phyloP scores from a whole-genome alignment of 2,888 invertebrate genomes.

The Stegana nigrithorax region DNA sequence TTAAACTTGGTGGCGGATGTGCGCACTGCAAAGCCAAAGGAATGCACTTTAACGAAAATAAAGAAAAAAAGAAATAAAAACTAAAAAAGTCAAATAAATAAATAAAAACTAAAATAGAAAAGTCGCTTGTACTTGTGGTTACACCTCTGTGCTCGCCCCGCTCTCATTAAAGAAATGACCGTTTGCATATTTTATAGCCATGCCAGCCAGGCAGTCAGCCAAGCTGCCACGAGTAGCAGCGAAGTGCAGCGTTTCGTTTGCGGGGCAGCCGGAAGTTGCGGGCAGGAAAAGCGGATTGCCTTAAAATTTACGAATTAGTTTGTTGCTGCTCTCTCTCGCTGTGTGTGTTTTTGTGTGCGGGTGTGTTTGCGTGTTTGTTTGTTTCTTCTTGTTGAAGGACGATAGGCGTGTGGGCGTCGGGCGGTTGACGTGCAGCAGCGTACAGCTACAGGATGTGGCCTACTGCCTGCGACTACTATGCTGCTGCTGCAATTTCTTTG shows the following conservation, averaged over 20 bases:
- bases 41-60: background rate
- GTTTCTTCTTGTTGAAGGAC: too few species aligned
- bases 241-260: background rate
- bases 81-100: too few species aligned
- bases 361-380: background rate
- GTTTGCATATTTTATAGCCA: slow-evolving; percentile 50
- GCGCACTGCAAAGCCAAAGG: slow-evolving; percentile 7
- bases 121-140: too few species aligned
- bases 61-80: too few species aligned
- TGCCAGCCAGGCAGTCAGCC: background rate
- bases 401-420: too few species aligned
- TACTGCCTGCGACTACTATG: slow-evolving; percentile 40
- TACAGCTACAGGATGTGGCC: slow-evolving; percentile 50
- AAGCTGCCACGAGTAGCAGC: too few species aligned
- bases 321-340: background rate
- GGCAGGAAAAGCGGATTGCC: slow-evolving; percentile 39
- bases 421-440: too few species aligned
- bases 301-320: slow-evolving; percentile 52
- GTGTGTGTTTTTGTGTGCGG: background rate
- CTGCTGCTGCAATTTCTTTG: slow-evolving; percentile 34
- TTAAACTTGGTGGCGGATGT: slow-evolving; percentile 42
- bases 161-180: slow-evolving; percentile 65
- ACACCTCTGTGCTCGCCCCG: slow-evolving; percentile 28
- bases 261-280: background rate
- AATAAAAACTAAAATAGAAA: too few species aligned